Percentiles rank a stretch among this genome's conserved stretches.
Conservation (phyloP, 1,140 invertebrate genomes). For the Linepithema humile region DNA sequence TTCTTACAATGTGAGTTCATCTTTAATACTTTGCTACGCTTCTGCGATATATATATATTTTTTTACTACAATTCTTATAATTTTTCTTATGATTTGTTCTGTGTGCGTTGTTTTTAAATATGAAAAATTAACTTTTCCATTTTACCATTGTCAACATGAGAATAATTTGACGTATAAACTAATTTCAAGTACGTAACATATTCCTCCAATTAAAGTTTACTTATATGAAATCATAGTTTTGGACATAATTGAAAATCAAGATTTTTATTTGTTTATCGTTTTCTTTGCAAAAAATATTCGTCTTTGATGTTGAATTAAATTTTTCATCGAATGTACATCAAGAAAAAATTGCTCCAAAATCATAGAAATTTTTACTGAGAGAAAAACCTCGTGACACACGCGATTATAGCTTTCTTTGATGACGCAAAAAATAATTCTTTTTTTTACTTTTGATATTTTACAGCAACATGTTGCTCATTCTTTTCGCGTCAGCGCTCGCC, state of each 20-base stretch:
- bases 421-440: background rate
- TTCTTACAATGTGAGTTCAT: background rate
- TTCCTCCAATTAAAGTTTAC: background rate
- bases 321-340: background rate
- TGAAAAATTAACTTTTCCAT: background rate
- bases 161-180: background rate
- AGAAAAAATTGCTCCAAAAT: background rate
- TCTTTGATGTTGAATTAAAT: constrained; percentile 6
- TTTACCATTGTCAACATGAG: background rate
- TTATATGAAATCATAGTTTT: background rate
- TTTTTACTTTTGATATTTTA: background rate
- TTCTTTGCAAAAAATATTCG: background rate
- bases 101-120: background rate
- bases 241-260: background rate
- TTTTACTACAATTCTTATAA: background rate
- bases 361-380: background rate
- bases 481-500: background rate
- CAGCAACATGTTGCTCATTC: constrained; percentile 2
- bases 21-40: background rate
- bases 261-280: background rate
- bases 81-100: background rate
- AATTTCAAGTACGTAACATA: background rate
- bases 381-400: background rate
- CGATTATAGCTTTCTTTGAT: background rate
- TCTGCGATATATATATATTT: background rate